Percentiles rank a stretch among this genome's conserved stretches.
Evolutionary conservation across 2,797 vertebrate genomes (phyloP).

Genomic region (Silurus lanzhouensis): DNA sequence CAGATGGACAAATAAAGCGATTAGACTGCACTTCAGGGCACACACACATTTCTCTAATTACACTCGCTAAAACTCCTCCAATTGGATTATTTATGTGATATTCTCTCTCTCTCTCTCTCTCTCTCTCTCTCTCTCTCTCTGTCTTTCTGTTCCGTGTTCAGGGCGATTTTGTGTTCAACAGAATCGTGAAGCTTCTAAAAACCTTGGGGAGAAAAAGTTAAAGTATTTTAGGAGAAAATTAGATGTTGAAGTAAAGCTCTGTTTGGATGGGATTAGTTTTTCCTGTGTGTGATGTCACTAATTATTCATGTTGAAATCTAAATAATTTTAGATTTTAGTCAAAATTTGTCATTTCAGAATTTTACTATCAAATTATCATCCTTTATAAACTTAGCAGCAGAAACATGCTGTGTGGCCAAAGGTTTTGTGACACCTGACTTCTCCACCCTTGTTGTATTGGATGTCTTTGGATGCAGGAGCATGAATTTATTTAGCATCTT

Average conservation of each 20-base stretch:
- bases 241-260: background rate
- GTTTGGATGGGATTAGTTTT: background rate
- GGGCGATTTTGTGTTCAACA: background rate
- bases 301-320: background rate
- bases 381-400: background rate
- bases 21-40: slow-evolving; percentile 89
- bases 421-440: no score
- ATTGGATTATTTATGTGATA: slow-evolving; percentile 81
- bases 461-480: no score
- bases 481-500: no score
- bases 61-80: slow-evolving; percentile 81
- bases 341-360: background rate
- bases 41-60: slow-evolving; percentile 86
- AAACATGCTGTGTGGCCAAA: no score
- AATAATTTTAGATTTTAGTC: background rate
- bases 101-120: background rate
- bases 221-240: background rate
- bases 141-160: background rate
- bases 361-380: background rate
- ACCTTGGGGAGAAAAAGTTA: background rate
- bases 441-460: no score
- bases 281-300: background rate
- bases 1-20: slow-evolving; percentile 91
- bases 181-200: background rate
- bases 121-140: background rate